A percentile compares a stretch with the other conserved stretches of the same genome.
These are phyloP conservation scores for Strix uralensis DNA, from an alignment of 2,113 vertebrate species.

Conservation along the genomic window DNA sequence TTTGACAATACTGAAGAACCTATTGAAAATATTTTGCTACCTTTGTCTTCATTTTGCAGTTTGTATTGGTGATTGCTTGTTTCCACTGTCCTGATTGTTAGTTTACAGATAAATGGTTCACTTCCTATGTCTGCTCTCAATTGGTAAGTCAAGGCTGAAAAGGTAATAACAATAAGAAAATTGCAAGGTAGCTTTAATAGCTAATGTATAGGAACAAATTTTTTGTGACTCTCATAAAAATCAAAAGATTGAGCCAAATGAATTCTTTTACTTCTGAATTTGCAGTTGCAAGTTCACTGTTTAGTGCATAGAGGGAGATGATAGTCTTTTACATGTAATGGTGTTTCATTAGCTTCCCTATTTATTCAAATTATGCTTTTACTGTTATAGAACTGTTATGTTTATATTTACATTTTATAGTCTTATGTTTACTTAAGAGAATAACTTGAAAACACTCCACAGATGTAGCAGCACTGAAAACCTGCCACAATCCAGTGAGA, in stretches of 20 bases:
- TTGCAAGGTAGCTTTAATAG: background rate
- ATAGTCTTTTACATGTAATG: conserved; percentile 36
- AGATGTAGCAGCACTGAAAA: conserved; percentile 40
- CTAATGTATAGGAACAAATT: background rate
- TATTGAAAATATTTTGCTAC: background rate
- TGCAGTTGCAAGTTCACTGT: background rate
- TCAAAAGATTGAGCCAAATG: background rate
- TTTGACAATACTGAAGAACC: background rate
- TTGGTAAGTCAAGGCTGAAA: background rate
- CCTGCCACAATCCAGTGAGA: conserved; percentile 16
- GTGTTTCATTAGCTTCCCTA: conserved; percentile 44
- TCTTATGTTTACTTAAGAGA: conserved; percentile 55
- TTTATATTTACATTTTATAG: conserved; percentile 61
- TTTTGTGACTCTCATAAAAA: conserved; percentile 10
- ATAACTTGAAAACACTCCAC: conserved; percentile 44
- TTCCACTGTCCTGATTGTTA: background rate
- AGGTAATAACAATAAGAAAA: background rate
- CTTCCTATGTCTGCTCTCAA: background rate
- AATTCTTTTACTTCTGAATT: conserved; percentile 4
- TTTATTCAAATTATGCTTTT: conserved; percentile 58
- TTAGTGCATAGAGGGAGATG: background rate
- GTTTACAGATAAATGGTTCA: background rate
- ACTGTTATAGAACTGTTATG: conserved; percentile 26
- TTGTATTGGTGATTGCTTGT: background rate
- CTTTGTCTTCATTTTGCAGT: background rate